Base-by-base conservation (phyloP, 2,888 invertebrate species). In the Catocala sponsa region DNA sequence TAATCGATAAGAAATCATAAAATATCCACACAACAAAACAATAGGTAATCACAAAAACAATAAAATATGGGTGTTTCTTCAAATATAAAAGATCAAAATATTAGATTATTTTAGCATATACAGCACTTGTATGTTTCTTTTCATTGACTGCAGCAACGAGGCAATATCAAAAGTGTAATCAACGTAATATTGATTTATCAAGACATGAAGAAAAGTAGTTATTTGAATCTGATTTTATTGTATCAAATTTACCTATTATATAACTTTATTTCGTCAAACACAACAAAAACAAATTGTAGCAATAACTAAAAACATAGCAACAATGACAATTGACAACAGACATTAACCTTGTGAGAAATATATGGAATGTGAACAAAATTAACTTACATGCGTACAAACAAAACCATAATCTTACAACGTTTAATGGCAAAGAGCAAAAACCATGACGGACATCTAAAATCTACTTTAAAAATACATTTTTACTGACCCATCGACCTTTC, bases 311-410 rank as follows among this genome's bases (percentile, higher is more conserved):
- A 68, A 78, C 67, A 70, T 66, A 41, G 59, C 48, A 66, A 66
- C 60, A 72, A 64, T 57, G 65, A 68, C 65, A 72, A 70, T 60
- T 57, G 65, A 68, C 65, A 72, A 70, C 62, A 71, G 51, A 66
- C 41, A 59, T 54, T 65, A 69, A 73, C 65, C 54, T 69, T 52
- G 7, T 49, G 51, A 48, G 13, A 60, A 43, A 68, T 62, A 55
- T 57, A 62, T 63, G 49, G 41, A 72, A 66, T 62, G 65, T 60
- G 56, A 72, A 63, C 72, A 74, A 82, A 81, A 76, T 59, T 65
- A 81, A 88, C 91, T 91, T 90, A 91, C 91, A 90, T 88, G 88
- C 89, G 84, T 74, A 80, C 83, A 85, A 84, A 85, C 71, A 85
- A 85, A 86, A 83, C 86, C 85, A 86, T 86, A 79, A 62, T 82